Evolutionary conservation across 1,140 invertebrate genomes (phyloP).

Genomic region (Neodiprion virginianus): DNA sequence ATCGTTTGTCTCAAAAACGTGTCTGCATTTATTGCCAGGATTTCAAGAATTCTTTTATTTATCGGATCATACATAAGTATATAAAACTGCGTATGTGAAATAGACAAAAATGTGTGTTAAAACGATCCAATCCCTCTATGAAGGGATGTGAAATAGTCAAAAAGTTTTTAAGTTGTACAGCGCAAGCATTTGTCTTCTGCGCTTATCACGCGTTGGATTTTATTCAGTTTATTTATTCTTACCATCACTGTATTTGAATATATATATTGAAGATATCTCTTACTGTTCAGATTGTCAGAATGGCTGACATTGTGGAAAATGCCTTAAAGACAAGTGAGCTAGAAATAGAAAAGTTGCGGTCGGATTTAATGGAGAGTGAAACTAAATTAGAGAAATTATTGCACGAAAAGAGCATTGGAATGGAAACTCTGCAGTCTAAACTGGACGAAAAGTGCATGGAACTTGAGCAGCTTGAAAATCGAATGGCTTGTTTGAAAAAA

Average conservation of each 20-base stretch:
- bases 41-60: no score
- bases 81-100: no score
- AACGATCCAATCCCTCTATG: no score
- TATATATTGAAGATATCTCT: constrained; percentile 31
- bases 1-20: no score
- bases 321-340: constrained; percentile 36
- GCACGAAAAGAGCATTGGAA: constrained; percentile 34
- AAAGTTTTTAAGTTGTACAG: no score
- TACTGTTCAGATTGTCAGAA: constrained; percentile 45
- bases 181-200: no score
- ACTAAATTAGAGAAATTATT: constrained; percentile 31
- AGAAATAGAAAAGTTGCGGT: constrained; percentile 35
- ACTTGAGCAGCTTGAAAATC: constrained; percentile 37
- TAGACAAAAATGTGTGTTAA: no score
- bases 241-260: background rate
- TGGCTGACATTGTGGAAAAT: constrained; percentile 43
- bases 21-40: no score
- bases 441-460: constrained; percentile 42
- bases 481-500: constrained; percentile 44
- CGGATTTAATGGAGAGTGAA: constrained; percentile 39
- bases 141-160: no score
- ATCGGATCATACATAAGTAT: no score
- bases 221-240: no score
- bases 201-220: no score
- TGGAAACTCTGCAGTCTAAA: constrained; percentile 33